Evolutionary conservation across 2,113 vertebrate species (phyloP).

Genomic region (Nansenia antarctica): DNA sequence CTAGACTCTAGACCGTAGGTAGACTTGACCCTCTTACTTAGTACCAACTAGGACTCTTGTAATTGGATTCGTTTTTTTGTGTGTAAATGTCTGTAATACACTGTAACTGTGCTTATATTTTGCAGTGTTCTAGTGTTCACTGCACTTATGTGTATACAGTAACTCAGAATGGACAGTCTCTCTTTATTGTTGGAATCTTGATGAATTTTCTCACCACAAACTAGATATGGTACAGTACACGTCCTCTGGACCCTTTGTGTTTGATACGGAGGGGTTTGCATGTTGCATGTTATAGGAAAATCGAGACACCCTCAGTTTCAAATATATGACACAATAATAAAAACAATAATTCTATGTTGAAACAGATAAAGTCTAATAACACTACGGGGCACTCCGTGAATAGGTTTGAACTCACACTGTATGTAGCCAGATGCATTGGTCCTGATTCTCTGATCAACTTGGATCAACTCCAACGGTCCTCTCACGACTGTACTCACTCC

Average conservation of each 20-base stretch:
- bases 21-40: no score
- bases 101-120: neutral
- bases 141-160: neutral
- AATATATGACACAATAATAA: no score
- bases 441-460: neutral
- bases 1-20: no score
- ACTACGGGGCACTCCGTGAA: neutral
- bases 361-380: no score
- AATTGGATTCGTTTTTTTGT: neutral
- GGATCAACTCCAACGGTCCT: neutral
- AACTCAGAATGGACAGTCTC: neutral
- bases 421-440: no score
- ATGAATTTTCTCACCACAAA: neutral
- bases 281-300: no score
- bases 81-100: neutral
- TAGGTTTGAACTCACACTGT: neutral
- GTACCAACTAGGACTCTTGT: neutral
- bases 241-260: neutral
- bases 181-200: neutral
- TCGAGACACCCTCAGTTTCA: no score
- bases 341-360: no score
- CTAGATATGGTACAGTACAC: neutral
- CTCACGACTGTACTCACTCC: slow-evolving; percentile 31
- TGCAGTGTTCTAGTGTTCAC: neutral
- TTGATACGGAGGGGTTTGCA: no score